A percentile compares a stretch with the other conserved stretches of the same genome.
These are phyloP conservation scores for Cantharis nigra DNA, from an alignment of 2,888 invertebrate genomes.

Conservation along the genomic window DNA sequence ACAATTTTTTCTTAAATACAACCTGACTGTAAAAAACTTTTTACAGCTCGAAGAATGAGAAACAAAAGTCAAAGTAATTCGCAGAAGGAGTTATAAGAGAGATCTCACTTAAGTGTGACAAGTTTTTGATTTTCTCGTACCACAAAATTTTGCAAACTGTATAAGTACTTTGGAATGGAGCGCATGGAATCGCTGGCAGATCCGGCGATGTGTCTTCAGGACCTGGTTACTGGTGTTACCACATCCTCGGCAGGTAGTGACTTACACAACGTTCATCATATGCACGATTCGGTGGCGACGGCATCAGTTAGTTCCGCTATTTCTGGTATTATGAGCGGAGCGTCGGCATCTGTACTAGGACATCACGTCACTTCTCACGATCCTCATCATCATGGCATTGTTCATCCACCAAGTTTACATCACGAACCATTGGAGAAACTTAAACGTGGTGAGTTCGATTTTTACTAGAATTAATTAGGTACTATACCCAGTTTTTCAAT, in stretches of 20 bases:
- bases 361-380: constrained; percentile 56
- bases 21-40: background rate
- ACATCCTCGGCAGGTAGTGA: constrained; percentile 59
- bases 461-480: background rate
- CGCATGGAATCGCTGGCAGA: constrained; percentile 72
- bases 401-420: constrained; percentile 62
- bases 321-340: constrained; percentile 62
- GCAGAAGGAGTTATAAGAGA: background rate
- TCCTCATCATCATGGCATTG: constrained; percentile 65
- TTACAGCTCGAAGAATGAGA: background rate
- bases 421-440: constrained; percentile 79
- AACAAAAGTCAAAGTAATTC: background rate
- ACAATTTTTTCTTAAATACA: background rate
- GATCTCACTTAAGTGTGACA: background rate
- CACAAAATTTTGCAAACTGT: constrained; percentile 17
- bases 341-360: constrained; percentile 56
- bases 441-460: constrained; percentile 71
- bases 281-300: constrained; percentile 59
- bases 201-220: constrained; percentile 74
- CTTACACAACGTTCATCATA: constrained; percentile 60
- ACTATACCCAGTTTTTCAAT: background rate
- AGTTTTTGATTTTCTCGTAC: background rate
- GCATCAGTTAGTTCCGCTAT: constrained; percentile 54
- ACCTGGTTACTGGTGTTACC: constrained; percentile 67
- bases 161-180: constrained; percentile 56